phyloP scores from a whole-genome alignment of 2,888 invertebrate species.

The Caenorhabditis sp. region DNA sequence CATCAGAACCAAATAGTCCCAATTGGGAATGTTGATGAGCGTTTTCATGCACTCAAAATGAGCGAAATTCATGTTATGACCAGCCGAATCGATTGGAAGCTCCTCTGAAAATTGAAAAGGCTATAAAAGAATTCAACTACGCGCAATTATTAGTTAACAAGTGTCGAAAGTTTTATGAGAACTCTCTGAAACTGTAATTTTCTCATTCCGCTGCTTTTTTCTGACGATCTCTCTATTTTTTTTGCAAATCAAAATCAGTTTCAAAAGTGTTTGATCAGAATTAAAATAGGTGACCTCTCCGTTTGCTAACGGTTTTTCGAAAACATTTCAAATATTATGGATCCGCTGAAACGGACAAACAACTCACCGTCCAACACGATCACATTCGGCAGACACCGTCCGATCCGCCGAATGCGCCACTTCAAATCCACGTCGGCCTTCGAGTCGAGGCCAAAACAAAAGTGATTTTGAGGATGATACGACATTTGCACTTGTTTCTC shows the following conservation, averaged over 20 bases:
- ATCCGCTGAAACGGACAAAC: not conserved
- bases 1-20: constrained; percentile 52
- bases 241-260: too few species aligned
- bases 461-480: constrained; percentile 51
- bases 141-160: not conserved
- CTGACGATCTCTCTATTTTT: too few species aligned
- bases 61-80: constrained; percentile 56
- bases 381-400: constrained; percentile 43
- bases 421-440: constrained; percentile 26
- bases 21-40: constrained; percentile 36
- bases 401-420: constrained; percentile 12
- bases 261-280: too few species aligned
- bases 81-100: constrained; percentile 40
- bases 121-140: not conserved
- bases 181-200: too few species aligned
- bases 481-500: constrained; percentile 53
- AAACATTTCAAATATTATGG: not conserved
- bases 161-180: too few species aligned
- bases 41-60: constrained; percentile 54
- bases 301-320: too few species aligned
- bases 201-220: too few species aligned
- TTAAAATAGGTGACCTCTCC: too few species aligned
- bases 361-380: constrained; percentile 15
- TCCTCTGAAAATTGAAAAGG: constrained; percentile 34
- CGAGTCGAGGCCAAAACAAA: constrained; percentile 41